These are phyloP conservation scores for Stictocephala bisonia DNA, from an alignment of 2,888 invertebrate genomes.

Conservation along the genomic window DNA sequence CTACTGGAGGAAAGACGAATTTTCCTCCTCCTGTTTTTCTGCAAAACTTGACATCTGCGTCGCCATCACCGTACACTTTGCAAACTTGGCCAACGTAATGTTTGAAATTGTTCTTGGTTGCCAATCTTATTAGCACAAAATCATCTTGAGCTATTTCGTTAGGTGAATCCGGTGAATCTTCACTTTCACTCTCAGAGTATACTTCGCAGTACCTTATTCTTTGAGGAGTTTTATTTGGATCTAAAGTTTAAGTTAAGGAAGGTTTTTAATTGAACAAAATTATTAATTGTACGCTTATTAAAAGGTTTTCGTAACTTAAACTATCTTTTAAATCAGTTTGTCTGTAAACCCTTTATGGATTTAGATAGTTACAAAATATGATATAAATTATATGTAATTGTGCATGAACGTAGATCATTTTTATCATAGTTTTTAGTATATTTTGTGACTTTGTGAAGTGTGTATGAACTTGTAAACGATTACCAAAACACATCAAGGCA, in stretches of 20 bases:
- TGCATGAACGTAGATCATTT: too few relatives aligned
- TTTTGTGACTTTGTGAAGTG: too few relatives aligned
- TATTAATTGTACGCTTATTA: too few relatives aligned
- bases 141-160: neutral
- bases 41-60: conserved; percentile 1
- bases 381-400: too few relatives aligned
- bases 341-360: too few relatives aligned
- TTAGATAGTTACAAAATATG: too few relatives aligned
- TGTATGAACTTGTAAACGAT: too few relatives aligned
- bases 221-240: neutral
- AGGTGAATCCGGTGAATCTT: too few relatives aligned
- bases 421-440: too few relatives aligned
- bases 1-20: conserved; percentile 3
- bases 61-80: neutral
- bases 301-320: too few relatives aligned
- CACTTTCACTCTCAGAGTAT: neutral
- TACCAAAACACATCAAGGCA: too few relatives aligned
- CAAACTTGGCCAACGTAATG: neutral
- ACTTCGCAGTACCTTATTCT: neutral
- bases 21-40: conserved; percentile 20
- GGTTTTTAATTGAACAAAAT: neutral
- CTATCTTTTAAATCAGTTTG: too few relatives aligned
- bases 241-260: conserved; percentile 21
- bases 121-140: neutral
- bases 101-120: neutral